Evolutionary conservation across 2,888 invertebrate genomes (phyloP), one percentile per base, ranked within the genome.

Genomic region (Neoaliturus tenellus): DNA sequence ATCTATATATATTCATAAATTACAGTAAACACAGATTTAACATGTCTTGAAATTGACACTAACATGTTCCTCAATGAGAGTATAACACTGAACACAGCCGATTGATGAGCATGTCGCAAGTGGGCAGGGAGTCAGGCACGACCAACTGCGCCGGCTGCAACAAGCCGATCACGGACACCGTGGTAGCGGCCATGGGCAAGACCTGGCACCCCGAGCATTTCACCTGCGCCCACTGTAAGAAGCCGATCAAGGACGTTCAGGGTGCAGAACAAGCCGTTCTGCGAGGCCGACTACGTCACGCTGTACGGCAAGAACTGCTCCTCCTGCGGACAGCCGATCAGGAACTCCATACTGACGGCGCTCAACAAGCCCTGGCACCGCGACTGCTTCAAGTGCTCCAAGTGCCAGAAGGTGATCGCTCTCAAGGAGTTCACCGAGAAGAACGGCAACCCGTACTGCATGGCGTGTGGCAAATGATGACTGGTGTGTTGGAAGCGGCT

Each of bases 151-250:
- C 55, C 23, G 17, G n/a, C 12, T 80, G 80, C 31, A 80, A 31
- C 17, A n/a, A 31, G 14, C 80, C 80, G 14, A 80, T 80, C 35
- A 48, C 48, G 1, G 80, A 80, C 35, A 55, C 55, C 28, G 80
- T 80, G 83, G 92, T 93, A 62, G 92, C 93, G 80, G 94, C 93
- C 93, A 94, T 89, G 81, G 93, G 93, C 10, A 91, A 92, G 88
- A 92, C 92, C 85, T 94, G 93, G 93, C 93, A 93, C 88, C 93
- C 93, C 20, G 93, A 94, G 87, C 93, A 93, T 88, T 94, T 94
- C 89, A 89, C 90, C 25, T 94, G 94, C 89, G 90, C 91, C 82
- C 92, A 93, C 87, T 94, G 94, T 89, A 91, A 92, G 81, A 91
- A 92, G 83, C 92, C 93, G 85, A 90, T 94, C 69, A 93, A 93